Evolutionary conservation across 2,888 invertebrate species (phyloP), one percentile per base, ranked within the genome.

Genomic region (Perizoma flavofasciatum): DNA sequence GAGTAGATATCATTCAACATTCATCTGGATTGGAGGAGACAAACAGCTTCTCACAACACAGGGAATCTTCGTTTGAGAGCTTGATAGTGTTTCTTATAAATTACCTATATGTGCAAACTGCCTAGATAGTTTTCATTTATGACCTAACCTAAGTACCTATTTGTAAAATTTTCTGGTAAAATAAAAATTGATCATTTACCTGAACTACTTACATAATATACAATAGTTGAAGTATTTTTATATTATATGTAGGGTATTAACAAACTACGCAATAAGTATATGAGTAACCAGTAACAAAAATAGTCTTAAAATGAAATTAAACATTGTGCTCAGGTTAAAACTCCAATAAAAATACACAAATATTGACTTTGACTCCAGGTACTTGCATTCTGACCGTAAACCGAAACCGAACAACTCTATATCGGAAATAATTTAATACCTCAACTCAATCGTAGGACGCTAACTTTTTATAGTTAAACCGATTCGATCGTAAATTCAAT

Each of bases 401-500:
- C 60, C 63, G 65, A 66, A 67, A 65, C 65, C 59, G 55, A 66
- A 69, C 67, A 67, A 59, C 68, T 68, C 63, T 63, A 68, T 70
- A 70, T 68, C 56, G 63, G 60, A 63, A 66, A 69, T 66, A 69
- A 69, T 68, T 66, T 69, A 69, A 66, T 65, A 54, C 61, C 50
- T 57, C 64, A 55, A 60, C 61, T 67, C 67, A 63, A 68, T 63
- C 59, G 59, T 69, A 65, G 61, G 67, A 69, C 66, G 64, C 64
- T 69, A 67, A 68, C 66, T 67, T 69, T 69, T 68, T 68, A 70
- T 68, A 67, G 68, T 68, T 65, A 49, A 57, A 63, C 60, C 62
- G 63, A 65, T 62, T 66, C 67, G 59, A 62, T 68, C 70, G 70
- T 70, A 70, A 70, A 70, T 67, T 67, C 61, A 63, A 66, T 60